Evolutionary conservation across 2,113 vertebrate genomes (phyloP).

Genomic region (Coptodon bakossiorum): DNA sequence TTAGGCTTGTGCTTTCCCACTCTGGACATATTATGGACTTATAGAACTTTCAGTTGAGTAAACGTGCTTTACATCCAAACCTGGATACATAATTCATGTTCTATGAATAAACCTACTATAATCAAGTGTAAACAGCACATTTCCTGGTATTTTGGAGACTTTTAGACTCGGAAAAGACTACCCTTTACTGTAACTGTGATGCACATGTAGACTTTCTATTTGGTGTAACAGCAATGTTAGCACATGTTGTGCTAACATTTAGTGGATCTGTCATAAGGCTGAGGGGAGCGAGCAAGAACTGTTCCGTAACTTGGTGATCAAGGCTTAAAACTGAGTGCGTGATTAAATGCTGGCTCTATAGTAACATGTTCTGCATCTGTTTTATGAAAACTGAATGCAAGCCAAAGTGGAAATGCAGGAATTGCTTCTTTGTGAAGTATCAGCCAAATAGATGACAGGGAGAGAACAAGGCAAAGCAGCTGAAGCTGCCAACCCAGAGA

Average conservation of each 20-base stretch:
- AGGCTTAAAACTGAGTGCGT: not conserved
- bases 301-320: not conserved
- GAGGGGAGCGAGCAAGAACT: not conserved
- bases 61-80: not conserved
- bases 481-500: not conserved
- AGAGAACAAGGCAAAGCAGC: not conserved
- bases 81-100: not conserved
- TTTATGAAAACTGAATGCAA: not conserved
- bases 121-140: not conserved
- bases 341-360: not conserved
- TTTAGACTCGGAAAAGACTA: rapidly evolving
- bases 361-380: not conserved
- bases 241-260: not conserved
- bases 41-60: not conserved
- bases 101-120: not conserved
- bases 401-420: not conserved
- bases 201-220: not conserved
- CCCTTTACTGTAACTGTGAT: not conserved
- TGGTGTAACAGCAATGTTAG: not conserved
- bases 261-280: not conserved
- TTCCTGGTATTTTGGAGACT: not conserved
- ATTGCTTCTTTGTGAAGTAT: not conserved
- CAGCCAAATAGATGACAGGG: slow-evolving; percentile 7
- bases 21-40: not conserved
- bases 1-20: not conserved